phyloP scores from a whole-genome alignment of 2,113 vertebrate genomes.

The Corythornis vintsioides region DNA sequence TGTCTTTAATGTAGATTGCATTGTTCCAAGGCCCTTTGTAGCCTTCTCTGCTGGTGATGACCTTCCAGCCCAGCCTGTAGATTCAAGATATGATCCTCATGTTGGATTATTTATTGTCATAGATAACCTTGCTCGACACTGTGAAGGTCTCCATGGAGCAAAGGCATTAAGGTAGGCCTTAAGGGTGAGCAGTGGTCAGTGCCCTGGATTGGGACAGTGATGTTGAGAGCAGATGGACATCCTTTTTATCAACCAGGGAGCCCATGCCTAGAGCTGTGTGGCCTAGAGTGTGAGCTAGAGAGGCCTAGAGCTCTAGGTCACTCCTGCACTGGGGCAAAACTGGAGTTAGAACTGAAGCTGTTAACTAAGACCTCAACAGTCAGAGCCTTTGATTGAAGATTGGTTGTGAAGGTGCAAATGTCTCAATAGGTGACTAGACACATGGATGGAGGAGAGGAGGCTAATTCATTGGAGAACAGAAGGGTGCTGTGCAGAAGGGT shows the following conservation, averaged over 20 bases:
- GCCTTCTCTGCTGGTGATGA: background rate
- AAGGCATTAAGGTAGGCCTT: background rate
- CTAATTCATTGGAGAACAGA: background rate
- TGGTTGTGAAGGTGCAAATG: background rate
- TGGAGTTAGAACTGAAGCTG: background rate
- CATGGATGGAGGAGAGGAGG: background rate
- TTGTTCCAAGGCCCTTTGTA: background rate
- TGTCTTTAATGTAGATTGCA: background rate
- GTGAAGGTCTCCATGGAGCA: background rate
- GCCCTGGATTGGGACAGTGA: background rate
- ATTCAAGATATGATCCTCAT: background rate
- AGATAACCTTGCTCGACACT: background rate
- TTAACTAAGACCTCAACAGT: background rate
- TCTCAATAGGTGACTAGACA: background rate
- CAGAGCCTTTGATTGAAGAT: background rate
- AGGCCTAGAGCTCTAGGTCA: background rate
- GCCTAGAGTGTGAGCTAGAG: too few species aligned
- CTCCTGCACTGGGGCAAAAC: background rate
- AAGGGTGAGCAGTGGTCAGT: background rate
- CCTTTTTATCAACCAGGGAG: background rate
- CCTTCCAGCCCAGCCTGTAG: background rate
- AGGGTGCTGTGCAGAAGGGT: background rate
- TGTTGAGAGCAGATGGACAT: background rate
- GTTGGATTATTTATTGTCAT: background rate
- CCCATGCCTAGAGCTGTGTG: accelerated